phyloP scores from a whole-genome alignment of 2,888 invertebrate genomes.

The Lasioglossum pauxillum region DNA sequence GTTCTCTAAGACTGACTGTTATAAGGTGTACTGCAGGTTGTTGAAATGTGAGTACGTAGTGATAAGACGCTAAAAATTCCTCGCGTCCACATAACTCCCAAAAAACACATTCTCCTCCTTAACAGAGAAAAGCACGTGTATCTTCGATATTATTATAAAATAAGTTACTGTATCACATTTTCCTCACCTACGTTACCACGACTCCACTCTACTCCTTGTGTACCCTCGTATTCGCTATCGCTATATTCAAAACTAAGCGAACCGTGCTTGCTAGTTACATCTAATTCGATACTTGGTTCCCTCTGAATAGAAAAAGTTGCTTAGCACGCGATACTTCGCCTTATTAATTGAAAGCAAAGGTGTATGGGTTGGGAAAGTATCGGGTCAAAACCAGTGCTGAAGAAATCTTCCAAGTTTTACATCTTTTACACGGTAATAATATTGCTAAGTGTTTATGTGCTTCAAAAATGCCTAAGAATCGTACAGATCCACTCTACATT shows the following conservation, averaged over 20 bases:
- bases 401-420: no score
- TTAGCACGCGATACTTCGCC: slow-evolving; percentile 10
- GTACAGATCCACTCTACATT: no score
- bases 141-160: slow-evolving; percentile 26
- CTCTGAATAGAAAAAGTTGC: slow-evolving; percentile 80
- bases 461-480: no score
- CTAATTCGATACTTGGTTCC: slow-evolving; percentile 86
- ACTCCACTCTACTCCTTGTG: slow-evolving; percentile 82
- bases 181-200: slow-evolving; percentile 81
- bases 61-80: slow-evolving; percentile 89
- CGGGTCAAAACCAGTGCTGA: no score
- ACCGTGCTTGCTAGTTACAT: slow-evolving; percentile 87
- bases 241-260: slow-evolving; percentile 87
- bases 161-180: neutral
- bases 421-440: no score
- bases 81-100: slow-evolving; percentile 93
- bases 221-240: slow-evolving; percentile 83
- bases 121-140: slow-evolving; percentile 67
- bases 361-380: neutral
- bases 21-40: slow-evolving; percentile 87
- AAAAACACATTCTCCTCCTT: slow-evolving; percentile 85
- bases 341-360: neutral
- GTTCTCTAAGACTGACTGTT: slow-evolving; percentile 89
- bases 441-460: no score
- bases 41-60: slow-evolving; percentile 88